Evolutionary conservation across 2,797 vertebrate genomes (phyloP), one percentile per base, ranked within the genome.

Genomic region (Lacerta bilineata): DNA sequence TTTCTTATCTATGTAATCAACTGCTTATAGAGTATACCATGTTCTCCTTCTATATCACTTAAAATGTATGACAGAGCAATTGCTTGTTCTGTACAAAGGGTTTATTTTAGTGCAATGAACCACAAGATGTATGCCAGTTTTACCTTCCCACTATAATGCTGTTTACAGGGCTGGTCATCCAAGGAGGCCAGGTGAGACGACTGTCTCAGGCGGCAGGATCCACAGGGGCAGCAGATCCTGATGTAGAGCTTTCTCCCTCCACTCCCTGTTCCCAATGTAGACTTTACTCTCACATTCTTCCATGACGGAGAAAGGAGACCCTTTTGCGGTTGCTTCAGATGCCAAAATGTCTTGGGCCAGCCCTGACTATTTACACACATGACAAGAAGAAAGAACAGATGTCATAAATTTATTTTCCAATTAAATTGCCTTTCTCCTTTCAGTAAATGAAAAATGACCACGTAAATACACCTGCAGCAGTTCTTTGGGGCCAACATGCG

Each of bases 91-190:
- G 25, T 85, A 36, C 88, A 81, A 55, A 66, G 4, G 15, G 36
- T 46, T 72, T 46, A 74, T 80, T 85, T 89, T 23, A 80, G 55
- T 66, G 71, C 69, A 81, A 55, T 81, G 82, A 80, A 64, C 29
- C 8, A 36, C 8, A 64, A 36, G 39, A 23, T 13, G 17, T 61
- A 66, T 43, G 4, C 20, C 18, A 2, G 13, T 27, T 80, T 80
- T 13, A 27, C 9, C n/a, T 20, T 36, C 69, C 55, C 33, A 27
- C 17, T 46, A 10, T 64, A 46, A 29, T 18, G 43, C 33, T 69
- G 10, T 64, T 59, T 88, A 78, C 17, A 84, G 50, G 50, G 50
- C 50, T 55, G 50, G 50, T 13, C 50, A 13, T 15, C 13, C 50
- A 55, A 55, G 50, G 50, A 55, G 50, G 50, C 50, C 50, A 55